A percentile compares a stretch with the other conserved stretches of the same genome.
Conservation (phyloP, 2,113 vertebrate genomes). For the Chlamydotis undulata region DNA sequence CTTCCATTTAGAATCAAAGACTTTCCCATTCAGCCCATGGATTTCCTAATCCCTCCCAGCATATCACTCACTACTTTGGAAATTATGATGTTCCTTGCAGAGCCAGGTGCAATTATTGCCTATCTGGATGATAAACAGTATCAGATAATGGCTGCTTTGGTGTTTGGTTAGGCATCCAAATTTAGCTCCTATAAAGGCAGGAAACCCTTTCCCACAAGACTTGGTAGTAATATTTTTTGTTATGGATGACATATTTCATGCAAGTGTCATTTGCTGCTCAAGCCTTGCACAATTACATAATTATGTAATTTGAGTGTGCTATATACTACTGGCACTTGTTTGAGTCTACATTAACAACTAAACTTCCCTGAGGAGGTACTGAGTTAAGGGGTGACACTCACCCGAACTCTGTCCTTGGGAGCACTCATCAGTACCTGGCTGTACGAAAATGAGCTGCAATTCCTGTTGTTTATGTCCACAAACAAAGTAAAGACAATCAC, state of each 20-base stretch:
- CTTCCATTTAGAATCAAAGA: not conserved
- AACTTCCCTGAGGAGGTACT: not conserved
- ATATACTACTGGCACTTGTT: not conserved
- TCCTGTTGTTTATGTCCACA: not conserved
- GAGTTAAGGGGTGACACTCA: not conserved
- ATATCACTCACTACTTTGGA: not conserved
- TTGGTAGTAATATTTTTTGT: not conserved
- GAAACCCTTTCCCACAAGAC: not conserved
- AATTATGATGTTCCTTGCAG: not conserved
- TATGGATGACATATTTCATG: not conserved
- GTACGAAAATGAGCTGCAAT: not conserved
- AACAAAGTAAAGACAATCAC: not conserved
- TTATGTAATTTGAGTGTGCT: not conserved
- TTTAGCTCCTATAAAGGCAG: not conserved
- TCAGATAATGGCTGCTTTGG: not conserved
- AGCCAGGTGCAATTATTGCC: not conserved
- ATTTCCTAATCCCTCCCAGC: not conserved
- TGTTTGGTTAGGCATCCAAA: not conserved
- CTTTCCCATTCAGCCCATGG: not conserved
- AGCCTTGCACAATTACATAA: not conserved
- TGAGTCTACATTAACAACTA: not conserved
- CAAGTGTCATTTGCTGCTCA: not conserved
- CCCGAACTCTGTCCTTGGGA: not conserved
- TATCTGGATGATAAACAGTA: not conserved
- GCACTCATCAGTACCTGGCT: not conserved